These are phyloP conservation scores for Threskiornis aethiopicus DNA, from an alignment of 2,797 vertebrate genomes.

Conservation along the genomic window DNA sequence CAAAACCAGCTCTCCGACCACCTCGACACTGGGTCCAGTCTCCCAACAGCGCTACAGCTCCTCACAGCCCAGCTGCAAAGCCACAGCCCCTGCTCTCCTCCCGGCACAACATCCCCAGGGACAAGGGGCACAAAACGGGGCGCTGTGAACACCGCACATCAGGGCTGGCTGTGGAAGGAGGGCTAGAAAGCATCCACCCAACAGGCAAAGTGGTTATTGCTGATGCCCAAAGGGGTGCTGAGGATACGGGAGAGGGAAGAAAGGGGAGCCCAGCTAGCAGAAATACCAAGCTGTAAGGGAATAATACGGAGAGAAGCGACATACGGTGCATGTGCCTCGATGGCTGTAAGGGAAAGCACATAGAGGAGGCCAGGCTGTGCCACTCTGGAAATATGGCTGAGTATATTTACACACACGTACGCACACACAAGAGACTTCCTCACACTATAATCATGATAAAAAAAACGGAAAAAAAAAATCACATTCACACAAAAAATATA, in stretches of 20 bases:
- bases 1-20: neutral
- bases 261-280: neutral
- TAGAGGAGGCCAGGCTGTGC: conserved; percentile 73
- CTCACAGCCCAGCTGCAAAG: neutral
- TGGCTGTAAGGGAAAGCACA: conserved; percentile 42
- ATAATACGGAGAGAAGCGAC: neutral
- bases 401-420: conserved; percentile 88
- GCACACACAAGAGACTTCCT: conserved; percentile 76
- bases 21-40: neutral
- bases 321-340: neutral
- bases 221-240: conserved; percentile 34
- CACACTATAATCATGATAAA: conserved; percentile 84
- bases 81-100: neutral
- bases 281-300: neutral
- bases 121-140: rapidly evolving
- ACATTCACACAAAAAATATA: conserved; percentile 98
- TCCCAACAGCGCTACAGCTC: neutral
- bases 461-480: neutral
- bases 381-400: conserved; percentile 82
- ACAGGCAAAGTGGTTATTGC: conserved; percentile 71
- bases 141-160: neutral
- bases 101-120: neutral
- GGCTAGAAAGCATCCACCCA: neutral
- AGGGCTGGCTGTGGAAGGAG: neutral
- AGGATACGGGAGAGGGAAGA: neutral